Conservation (phyloP, 53 echinoderm and acorn worm genomes). For the Stichopus horrens region DNA sequence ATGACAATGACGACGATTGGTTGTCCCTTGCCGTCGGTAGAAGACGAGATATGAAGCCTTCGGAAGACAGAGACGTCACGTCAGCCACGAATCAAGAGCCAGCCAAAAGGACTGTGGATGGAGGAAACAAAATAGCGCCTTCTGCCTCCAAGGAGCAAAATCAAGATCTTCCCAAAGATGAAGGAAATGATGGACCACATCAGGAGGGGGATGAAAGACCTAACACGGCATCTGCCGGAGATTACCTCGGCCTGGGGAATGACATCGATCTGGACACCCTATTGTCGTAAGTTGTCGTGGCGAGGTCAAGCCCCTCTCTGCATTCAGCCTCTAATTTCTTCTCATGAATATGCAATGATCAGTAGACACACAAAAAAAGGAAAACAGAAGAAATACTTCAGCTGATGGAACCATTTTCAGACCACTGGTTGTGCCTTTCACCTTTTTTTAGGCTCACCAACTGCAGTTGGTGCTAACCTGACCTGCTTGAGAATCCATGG, state of each 20-base stretch:
- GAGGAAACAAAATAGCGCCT: conserved; percentile 4
- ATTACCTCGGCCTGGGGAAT: conserved; percentile 89
- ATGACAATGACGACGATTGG: conserved; percentile 54
- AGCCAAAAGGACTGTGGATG: background rate
- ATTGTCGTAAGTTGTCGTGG: conserved; percentile 60
- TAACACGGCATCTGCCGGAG: conserved; percentile 68
- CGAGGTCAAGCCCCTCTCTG: conserved; percentile 32
- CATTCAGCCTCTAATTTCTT: too few species aligned
- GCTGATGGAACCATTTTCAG: too few species aligned
- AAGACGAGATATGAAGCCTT: conserved; percentile 9
- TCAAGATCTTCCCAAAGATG: background rate
- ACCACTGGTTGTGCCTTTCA: too few species aligned
- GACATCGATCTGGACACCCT: conserved; percentile 81
- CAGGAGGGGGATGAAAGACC: conserved; percentile 4
- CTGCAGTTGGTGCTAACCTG: too few species aligned
- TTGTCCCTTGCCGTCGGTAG: conserved; percentile 54
- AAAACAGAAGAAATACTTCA: too few species aligned
- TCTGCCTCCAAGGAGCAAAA: background rate
- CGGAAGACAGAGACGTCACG: conserved; percentile 41
- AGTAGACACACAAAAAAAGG: too few species aligned
- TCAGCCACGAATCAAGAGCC: background rate
- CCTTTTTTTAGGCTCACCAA: too few species aligned
- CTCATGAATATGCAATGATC: too few species aligned
- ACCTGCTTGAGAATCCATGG: too few species aligned
- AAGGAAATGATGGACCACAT: background rate